Base-by-base conservation (phyloP, 2,888 invertebrate species). In the Apamea epomidion region DNA sequence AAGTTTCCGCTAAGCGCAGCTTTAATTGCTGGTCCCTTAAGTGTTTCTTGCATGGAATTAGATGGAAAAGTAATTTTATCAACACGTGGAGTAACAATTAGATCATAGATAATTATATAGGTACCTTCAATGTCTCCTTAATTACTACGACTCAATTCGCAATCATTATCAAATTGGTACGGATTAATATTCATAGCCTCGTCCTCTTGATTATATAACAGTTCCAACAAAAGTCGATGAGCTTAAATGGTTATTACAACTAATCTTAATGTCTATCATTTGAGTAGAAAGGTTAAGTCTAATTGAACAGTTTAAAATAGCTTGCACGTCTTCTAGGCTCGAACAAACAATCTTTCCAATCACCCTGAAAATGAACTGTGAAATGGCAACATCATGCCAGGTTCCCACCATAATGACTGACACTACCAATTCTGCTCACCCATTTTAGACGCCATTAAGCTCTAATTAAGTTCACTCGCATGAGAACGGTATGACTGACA, bases 391-490 rank as follows among this genome's bases (percentile, higher is more conserved):
- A 77, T 51, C 87, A 70, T 64, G 86, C 45, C 75, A 64, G 12
- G 62, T 60, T 62, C n/a, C 29, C 69, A 86, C 86, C 82, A 42
- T 86, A 86, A 86, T 70, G 71, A 88, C 60, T 86, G 87, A 68
- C 79, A 87, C 67, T 71, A 77, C 67, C 71, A 67, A 58, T 87
- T 37, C 77, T 74, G 62, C 71, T 76, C 75, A 78, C 58, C 78
- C 78, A 81, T 87, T 87, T 87, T 84, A 77, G 77, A 71, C 77
- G 72, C 79, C 77, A 87, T 87, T 87, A 87, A 62, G 65, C 69
- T 51, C 73, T 87, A 87, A 89, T 87, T 87, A 87, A 87, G 89
- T 84, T 84, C 87, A 87, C 73, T 87, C 89, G 58, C 85, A 89
- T 89, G 89, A 80, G 80, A 84, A 78, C 62, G 74, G 74, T 60